These are phyloP conservation scores for Drosophila testacea DNA, from an alignment of 2,888 invertebrate genomes.

Conservation along the genomic window DNA sequence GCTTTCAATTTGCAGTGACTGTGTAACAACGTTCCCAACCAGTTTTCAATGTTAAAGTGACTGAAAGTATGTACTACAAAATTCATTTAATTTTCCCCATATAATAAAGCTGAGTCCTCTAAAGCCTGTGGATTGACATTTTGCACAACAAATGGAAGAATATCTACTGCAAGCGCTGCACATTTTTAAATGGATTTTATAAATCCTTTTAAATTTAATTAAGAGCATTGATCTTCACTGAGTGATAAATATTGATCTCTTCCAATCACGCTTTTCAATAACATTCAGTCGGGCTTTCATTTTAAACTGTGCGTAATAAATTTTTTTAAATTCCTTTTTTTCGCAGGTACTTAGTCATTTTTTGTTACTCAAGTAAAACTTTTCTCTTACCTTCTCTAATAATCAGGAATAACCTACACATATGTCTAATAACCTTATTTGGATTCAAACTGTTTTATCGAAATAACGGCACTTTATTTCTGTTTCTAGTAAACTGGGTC, in stretches of 20 bases:
- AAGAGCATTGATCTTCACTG: background rate
- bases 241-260: background rate
- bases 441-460: too few species aligned
- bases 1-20: constrained; percentile 4
- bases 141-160: background rate
- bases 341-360: too few species aligned
- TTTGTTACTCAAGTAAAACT: too few species aligned
- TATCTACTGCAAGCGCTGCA: background rate
- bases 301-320: too few species aligned
- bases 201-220: background rate
- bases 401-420: too few species aligned
- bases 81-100: background rate
- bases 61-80: constrained; percentile 1
- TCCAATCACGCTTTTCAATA: too few species aligned
- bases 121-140: background rate
- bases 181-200: background rate
- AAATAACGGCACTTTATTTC: too few species aligned
- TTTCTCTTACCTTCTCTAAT: too few species aligned
- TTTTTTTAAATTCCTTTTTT: too few species aligned
- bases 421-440: too few species aligned
- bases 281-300: too few species aligned
- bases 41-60: constrained; percentile 14
- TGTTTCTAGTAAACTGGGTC: too few species aligned
- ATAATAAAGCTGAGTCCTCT: background rate
- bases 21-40: constrained; percentile 4